Evolutionary conservation across 2,113 vertebrate genomes (phyloP).

Genomic region (Megaleporinus macrocephalus): DNA sequence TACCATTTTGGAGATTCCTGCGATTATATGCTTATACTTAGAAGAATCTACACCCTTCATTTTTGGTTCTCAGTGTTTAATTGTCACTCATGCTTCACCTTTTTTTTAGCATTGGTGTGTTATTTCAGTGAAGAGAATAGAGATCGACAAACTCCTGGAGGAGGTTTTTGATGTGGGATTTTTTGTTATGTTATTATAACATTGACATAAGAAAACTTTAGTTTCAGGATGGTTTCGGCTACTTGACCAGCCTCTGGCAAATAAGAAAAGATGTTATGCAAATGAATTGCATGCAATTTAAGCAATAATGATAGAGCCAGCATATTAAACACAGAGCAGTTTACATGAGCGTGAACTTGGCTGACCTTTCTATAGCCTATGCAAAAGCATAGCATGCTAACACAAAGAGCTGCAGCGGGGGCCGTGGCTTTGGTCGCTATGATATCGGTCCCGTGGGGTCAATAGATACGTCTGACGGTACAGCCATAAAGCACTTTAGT

Average conservation of each 20-base stretch:
- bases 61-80: background rate
- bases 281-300: background rate
- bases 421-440: conserved; percentile 18
- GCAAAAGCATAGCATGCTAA: conserved; percentile 6
- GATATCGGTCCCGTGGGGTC: conserved; percentile 50
- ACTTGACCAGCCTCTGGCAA: background rate
- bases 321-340: background rate
- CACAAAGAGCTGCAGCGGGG: background rate
- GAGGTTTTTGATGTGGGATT: too few relatives aligned
- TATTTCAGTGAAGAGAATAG: background rate
- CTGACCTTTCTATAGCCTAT: conserved; percentile 31
- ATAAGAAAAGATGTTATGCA: too few relatives aligned
- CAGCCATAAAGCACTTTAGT: conserved; percentile 53
- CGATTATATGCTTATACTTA: too few relatives aligned
- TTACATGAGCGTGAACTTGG: conserved; percentile 11
- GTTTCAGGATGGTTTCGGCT: too few relatives aligned
- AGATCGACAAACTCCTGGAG: background rate
- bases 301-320: background rate
- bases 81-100: background rate
- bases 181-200: too few relatives aligned
- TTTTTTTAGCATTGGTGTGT: too few relatives aligned
- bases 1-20: too few relatives aligned
- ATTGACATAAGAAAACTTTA: too few relatives aligned
- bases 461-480: conserved; percentile 40
- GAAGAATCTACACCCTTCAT: too few relatives aligned